Evolutionary conservation across 2,888 invertebrate species (phyloP).

Genomic region (Phymatocera aterrima): DNA sequence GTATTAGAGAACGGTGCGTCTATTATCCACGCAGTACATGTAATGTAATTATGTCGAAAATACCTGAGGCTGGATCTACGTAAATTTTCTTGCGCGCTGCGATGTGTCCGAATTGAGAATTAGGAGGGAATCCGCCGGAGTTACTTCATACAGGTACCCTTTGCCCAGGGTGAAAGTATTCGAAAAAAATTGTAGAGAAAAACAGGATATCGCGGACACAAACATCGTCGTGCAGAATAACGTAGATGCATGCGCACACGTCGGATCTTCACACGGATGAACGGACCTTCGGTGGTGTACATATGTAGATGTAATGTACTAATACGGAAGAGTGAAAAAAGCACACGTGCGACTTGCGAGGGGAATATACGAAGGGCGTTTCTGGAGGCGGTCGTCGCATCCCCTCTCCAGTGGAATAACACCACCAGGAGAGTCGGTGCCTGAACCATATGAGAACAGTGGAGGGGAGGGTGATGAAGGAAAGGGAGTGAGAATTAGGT

Average conservation of each 20-base stretch:
- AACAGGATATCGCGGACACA: neutral
- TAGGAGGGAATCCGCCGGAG: neutral
- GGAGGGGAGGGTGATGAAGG: neutral
- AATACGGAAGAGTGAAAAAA: conserved; percentile 31
- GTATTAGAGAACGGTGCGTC: too few species aligned
- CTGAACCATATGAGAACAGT: conserved; percentile 49
- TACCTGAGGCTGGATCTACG: too few species aligned
- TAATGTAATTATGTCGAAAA: too few species aligned
- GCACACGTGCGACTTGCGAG: conserved; percentile 50
- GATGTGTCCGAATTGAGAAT: too few species aligned
- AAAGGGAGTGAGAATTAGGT: conserved; percentile 8
- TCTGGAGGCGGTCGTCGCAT: conserved; percentile 72
- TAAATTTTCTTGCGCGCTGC: too few species aligned
- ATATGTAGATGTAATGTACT: neutral
- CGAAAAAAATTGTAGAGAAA: too few species aligned
- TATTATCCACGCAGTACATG: too few species aligned
- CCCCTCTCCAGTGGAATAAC: conserved; percentile 59
- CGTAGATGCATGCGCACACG: neutral
- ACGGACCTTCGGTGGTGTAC: conserved; percentile 3
- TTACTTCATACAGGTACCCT: neutral
- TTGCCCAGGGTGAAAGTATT: neutral
- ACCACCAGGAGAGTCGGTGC: conserved; percentile 45
- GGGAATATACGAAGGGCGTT: conserved; percentile 71
- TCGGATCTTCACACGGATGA: neutral
- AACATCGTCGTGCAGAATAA: neutral